Base-by-base conservation (phyloP, 2,888 invertebrate genomes). In the Mellilla xanthometata region DNA sequence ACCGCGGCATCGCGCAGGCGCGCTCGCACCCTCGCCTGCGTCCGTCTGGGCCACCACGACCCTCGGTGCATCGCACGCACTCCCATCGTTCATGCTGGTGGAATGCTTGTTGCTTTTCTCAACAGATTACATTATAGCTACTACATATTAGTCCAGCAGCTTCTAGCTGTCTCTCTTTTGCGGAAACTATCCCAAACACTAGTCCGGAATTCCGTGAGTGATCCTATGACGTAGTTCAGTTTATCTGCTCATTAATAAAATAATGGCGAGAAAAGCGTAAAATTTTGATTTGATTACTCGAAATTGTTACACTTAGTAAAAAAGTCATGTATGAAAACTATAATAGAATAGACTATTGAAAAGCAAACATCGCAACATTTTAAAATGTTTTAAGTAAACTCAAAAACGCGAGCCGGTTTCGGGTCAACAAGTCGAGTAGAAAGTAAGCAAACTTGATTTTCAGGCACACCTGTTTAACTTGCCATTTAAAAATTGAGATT, bases 1-100 rank as follows among this genome's bases (percentile, higher is more conserved):
- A 84, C 80, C 81, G 81, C 54, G 38, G 13, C 60, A 77, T 31
- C 57, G 74, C 86, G 85, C 85, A 81, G 54, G 87, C 87, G 85
- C 79, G 59, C 53, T 47, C 49, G 56, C 67, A 74, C 70, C 79
- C 79, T 66, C 69, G 52, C 61, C 60, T 50, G 42, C 54, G 49
- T 63, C 65, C 60, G 60, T 61, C 55, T 62, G 35, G 35, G 49
- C 56, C 67, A 66, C 66, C 65, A 68, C 64, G 69, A 72, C 72
- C 77, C 72, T 61, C 63, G 65, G 60, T 74, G 72, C 76, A 74
- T 58, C 62, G 58, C 56, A 56, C 56, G 54, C 50, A 52, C 30
- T 15, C 24, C 10, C 33, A 41, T 30, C 43, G 48, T 47, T 48
- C 48, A 53, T 42, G 28, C 24, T 23, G 24, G 27, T 27, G 10